These are phyloP conservation scores for Onychostruthus taczanowskii DNA, from an alignment of 2,113 vertebrate species.

Conservation along the genomic window DNA sequence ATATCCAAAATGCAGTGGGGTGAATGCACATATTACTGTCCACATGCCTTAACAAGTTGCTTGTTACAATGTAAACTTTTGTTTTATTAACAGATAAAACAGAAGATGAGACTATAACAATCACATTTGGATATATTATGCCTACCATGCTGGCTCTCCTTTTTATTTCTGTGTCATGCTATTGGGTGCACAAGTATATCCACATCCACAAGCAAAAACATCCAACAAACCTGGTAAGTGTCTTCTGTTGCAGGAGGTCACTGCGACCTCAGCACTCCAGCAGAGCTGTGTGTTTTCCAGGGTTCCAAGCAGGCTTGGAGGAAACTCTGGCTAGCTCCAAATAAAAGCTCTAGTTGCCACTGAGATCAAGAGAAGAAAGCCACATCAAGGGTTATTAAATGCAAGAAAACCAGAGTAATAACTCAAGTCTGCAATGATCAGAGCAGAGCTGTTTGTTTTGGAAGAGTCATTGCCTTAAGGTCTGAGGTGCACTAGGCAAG, in stretches of 20 bases:
- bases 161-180: constrained; percentile 62
- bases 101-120: constrained; percentile 35
- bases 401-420: background rate
- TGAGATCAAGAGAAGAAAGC: background rate
- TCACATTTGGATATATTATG: constrained; percentile 73
- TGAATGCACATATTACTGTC: background rate
- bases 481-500: background rate
- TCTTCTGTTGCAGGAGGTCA: background rate
- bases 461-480: background rate
- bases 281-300: background rate
- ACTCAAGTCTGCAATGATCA: background rate
- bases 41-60: background rate
- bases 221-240: constrained; percentile 79
- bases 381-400: background rate
- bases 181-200: constrained; percentile 73
- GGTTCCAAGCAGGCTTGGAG: background rate
- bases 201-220: constrained; percentile 69
- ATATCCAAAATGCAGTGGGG: background rate
- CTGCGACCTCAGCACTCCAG: background rate
- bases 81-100: constrained; percentile 66
- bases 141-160: constrained; percentile 63
- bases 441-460: background rate
- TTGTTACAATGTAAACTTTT: background rate
- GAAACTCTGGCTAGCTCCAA: background rate
- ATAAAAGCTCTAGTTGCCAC: background rate